Percentiles rank a stretch among this genome's conserved stretches.
phyloP scores from a whole-genome alignment of 2,113 vertebrate genomes.

The Podiceps cristatus region DNA sequence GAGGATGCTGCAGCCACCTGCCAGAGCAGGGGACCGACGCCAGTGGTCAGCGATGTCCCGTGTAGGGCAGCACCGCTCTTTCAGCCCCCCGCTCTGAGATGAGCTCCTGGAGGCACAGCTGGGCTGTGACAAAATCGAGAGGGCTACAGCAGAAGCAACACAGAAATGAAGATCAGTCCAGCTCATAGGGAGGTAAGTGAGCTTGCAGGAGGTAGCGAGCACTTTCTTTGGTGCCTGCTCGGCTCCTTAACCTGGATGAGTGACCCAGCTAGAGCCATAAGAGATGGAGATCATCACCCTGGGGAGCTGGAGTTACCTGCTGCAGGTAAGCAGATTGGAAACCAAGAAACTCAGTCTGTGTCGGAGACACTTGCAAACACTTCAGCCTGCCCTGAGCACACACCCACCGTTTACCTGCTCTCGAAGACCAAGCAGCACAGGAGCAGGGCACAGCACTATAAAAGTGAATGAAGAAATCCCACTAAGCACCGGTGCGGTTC shows the following conservation, averaged over 20 bases:
- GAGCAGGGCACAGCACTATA: accelerated
- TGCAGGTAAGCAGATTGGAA: neutral
- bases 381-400: neutral
- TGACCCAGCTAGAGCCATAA: neutral
- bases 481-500: accelerated
- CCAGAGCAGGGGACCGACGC: neutral
- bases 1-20: neutral
- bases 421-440: neutral
- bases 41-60: neutral
- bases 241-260: neutral
- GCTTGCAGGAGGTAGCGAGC: neutral
- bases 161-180: neutral
- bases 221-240: neutral
- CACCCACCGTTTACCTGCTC: accelerated
- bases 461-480: neutral
- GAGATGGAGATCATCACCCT: neutral
- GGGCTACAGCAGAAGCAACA: neutral
- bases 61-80: neutral
- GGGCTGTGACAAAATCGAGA: neutral
- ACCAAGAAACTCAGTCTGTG: neutral
- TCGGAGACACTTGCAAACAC: neutral
- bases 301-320: neutral
- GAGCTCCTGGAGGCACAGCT: neutral
- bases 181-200: neutral
- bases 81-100: neutral